phyloP scores from a whole-genome alignment of 1,140 invertebrate species.

The Meloidogyne floridensis region DNA sequence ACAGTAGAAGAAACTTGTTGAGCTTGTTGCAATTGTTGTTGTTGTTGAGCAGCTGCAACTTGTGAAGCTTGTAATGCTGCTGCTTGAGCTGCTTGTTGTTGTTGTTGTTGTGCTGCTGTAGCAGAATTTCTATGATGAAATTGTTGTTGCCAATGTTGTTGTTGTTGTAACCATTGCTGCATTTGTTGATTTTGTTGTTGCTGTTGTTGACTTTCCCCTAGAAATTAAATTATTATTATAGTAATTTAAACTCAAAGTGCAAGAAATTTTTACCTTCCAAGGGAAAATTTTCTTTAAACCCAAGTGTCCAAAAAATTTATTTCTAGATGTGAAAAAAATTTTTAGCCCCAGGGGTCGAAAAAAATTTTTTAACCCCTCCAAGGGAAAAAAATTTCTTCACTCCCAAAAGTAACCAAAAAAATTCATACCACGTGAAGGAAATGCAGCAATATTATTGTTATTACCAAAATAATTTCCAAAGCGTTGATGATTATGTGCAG shows the following conservation, averaged over 20 bases:
- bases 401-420: no score
- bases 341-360: no score
- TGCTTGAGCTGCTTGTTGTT: not conserved
- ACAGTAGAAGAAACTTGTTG: not conserved
- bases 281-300: no score
- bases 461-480: not conserved
- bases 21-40: not conserved
- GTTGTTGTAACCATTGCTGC: slow-evolving; percentile 21
- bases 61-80: slow-evolving; percentile 2
- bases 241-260: no score
- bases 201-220: not conserved
- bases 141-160: slow-evolving; percentile 29
- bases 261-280: no score
- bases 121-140: slow-evolving; percentile 17
- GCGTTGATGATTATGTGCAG: slow-evolving; percentile 8
- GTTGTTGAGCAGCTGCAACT: not conserved
- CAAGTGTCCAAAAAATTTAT: no score
- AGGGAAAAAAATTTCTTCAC: no score
- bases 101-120: not conserved
- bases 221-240: not conserved
- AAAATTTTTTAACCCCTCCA: no score
- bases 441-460: slow-evolving; percentile 8
- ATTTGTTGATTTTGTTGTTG: slow-evolving; percentile 2
- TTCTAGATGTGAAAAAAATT: no score
- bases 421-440: slow-evolving; percentile 13